These are phyloP conservation scores for Myrmecophaga tridactyla DNA, from an alignment of 2,113 vertebrate genomes.

Conservation along the genomic window DNA sequence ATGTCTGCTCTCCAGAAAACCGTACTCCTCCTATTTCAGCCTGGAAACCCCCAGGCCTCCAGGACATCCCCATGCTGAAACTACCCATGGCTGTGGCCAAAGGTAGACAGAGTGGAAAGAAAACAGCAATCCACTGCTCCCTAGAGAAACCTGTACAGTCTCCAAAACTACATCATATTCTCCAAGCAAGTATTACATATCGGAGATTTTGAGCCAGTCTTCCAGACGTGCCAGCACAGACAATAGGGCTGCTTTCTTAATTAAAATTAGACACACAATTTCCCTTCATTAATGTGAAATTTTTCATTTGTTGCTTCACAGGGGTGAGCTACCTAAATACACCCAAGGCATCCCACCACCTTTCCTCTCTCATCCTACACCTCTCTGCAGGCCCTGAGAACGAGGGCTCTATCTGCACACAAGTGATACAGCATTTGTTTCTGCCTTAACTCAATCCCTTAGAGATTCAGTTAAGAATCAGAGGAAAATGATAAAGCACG, in stretches of 20 bases:
- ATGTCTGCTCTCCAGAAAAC: not conserved
- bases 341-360: no score
- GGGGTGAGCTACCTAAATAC: not conserved
- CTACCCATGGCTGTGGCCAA: not conserved
- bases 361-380: not conserved
- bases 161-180: not conserved
- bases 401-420: not conserved
- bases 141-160: not conserved
- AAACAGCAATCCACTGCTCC: not conserved
- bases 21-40: not conserved
- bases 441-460: not conserved
- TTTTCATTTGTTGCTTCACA: not conserved
- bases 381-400: not conserved
- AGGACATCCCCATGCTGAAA: not conserved
- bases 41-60: not conserved
- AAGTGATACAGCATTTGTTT: not conserved
- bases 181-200: rapidly evolving
- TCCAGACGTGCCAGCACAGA: not conserved
- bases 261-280: not conserved
- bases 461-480: not conserved
- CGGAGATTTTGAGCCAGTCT: not conserved
- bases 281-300: constrained; percentile 4
- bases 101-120: not conserved
- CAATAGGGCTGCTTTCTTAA: not conserved
- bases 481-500: not conserved